Conservation (phyloP, 2,888 invertebrate species). For the Tetragnatha montana region DNA sequence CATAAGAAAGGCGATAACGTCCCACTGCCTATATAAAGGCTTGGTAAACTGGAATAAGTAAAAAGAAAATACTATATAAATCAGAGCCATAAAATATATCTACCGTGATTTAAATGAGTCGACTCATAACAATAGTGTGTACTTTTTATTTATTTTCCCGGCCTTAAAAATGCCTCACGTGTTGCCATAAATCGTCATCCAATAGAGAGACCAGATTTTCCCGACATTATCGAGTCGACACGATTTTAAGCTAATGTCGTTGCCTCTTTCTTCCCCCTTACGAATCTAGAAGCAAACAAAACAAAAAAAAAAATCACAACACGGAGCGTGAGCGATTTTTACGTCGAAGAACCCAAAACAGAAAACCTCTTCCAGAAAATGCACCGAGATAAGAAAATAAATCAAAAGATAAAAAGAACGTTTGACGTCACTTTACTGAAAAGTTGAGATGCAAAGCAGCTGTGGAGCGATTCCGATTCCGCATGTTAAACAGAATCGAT, state of each 20-base stretch:
- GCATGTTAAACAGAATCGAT: slow-evolving; percentile 40
- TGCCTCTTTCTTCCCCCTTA: not conserved
- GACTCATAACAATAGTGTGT: not conserved
- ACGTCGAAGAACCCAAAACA: not conserved
- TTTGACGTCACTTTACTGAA: slow-evolving; percentile 21
- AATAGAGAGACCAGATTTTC: slow-evolving; percentile 11
- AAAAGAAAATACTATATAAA: not conserved
- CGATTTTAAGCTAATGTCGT: not conserved
- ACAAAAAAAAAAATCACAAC: not conserved
- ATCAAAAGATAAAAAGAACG: not conserved
- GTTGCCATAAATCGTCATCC: slow-evolving; percentile 6
- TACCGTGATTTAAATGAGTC: not conserved
- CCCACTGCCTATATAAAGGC: too few species aligned
- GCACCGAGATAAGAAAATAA: not conserved
- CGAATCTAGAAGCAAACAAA: too few species aligned
- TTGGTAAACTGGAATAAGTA: not conserved
- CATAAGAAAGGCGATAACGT: too few species aligned
- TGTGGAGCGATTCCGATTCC: slow-evolving; percentile 49
- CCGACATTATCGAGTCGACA: slow-evolving; percentile 2
- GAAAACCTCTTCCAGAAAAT: not conserved
- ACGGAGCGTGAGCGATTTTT: not conserved
- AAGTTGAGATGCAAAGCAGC: slow-evolving; percentile 34
- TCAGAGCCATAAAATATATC: not conserved
- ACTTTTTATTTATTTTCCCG: not conserved
- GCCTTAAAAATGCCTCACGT: not conserved